A percentile compares a stretch with the other conserved stretches of the same genome.
Evolutionary conservation across 2,113 vertebrate species (phyloP).

Genomic region (Haemorhous mexicanus): DNA sequence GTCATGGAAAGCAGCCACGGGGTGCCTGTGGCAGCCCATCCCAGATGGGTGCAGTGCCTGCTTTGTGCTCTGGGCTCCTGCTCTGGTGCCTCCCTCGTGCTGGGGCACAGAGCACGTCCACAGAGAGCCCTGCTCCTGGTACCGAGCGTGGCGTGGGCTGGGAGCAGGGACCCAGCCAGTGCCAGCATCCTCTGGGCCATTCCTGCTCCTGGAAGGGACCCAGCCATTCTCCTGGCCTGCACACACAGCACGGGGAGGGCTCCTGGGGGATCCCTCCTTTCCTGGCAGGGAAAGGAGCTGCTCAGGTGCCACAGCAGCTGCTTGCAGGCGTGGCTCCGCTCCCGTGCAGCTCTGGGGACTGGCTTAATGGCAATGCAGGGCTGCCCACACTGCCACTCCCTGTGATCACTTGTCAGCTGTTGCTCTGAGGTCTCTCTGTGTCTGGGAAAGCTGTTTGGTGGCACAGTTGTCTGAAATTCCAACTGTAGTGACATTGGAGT

Average conservation of each 20-base stretch:
- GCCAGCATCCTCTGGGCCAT: neutral
- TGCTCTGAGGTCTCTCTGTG: neutral
- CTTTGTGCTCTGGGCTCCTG: neutral
- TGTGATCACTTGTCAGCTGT: neutral
- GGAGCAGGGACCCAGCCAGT: neutral
- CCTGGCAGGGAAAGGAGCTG: neutral
- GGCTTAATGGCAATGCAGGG: neutral
- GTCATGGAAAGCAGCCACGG: neutral
- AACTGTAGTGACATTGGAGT: neutral
- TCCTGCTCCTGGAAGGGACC: neutral
- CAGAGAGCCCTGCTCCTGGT: neutral
- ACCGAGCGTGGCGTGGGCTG: rapidly evolving
- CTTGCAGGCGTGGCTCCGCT: neutral
- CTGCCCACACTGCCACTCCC: rapidly evolving
- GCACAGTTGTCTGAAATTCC: neutral
- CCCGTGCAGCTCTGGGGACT: neutral
- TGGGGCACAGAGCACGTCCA: rapidly evolving
- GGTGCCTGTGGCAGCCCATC: neutral
- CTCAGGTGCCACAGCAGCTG: neutral
- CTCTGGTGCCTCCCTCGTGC: neutral
- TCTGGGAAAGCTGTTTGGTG: neutral
- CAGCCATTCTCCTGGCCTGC: rapidly evolving
- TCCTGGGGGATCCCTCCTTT: rapidly evolving
- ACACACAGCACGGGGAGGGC: neutral
- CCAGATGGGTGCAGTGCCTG: neutral